Base-by-base conservation (phyloP, 2,888 invertebrate species). In the Acanthosoma haemorrhoidale region DNA sequence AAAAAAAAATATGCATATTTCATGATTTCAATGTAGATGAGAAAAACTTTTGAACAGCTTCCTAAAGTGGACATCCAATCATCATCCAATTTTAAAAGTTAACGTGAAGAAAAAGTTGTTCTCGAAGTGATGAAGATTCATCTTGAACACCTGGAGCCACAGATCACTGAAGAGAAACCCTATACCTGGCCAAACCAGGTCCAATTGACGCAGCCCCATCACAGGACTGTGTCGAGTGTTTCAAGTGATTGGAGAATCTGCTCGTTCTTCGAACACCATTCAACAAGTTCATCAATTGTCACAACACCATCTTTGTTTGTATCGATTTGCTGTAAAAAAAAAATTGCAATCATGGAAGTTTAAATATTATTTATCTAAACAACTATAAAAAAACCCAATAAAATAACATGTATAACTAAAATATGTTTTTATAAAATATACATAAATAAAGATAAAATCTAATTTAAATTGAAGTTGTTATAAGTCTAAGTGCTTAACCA, bases 301-400 rank as follows among this genome's bases (percentile, higher is more conserved):
- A 92, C 89, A 71, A 88, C 88, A 18, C 91, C 91, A 78, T 92
- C 91, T 72, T 88, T 86, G 80, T 91, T 89, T 11, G 86, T 84
- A 80, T 92, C 91, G 80, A 92, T 91, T 78, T 88, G 81, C 91
- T 92, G 83, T 3, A 77, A 76, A 29, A 70, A 21, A 71, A 68
- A 59, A n/a, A n/a, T n/a, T n/a, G n/a, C n/a, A n/a, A n/a, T n/a
- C n/a, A n/a, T n/a, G n/a, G n/a, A n/a, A n/a, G n/a, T n/a, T n/a
- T n/a, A n/a, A n/a, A n/a, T n/a, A n/a, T n/a, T n/a, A n/a, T n/a
- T n/a, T n/a, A n/a, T n/a, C n/a, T n/a, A n/a, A n/a, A n/a, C n/a
- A n/a, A n/a, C n/a, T n/a, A n/a, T n/a, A n/a, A n/a, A n/a, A n/a
- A n/a, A n/a, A n/a, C n/a, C n/a, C n/a, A n/a, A n/a, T n/a, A n/a